Conservation (phyloP, 2,797 vertebrate genomes). For the Darevskia mixta region DNA sequence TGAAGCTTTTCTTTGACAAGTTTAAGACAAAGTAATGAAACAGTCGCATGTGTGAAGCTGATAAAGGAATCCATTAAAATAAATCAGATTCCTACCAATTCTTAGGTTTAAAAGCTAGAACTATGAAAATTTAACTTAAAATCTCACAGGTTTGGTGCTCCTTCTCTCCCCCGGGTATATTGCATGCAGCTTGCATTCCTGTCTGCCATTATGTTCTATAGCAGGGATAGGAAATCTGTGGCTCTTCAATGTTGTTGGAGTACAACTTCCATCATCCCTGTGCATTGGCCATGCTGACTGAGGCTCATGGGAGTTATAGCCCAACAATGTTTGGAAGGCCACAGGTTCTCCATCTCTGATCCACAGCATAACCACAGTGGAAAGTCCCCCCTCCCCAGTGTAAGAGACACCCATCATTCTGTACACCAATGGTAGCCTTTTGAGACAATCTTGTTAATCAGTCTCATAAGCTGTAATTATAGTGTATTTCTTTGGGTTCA, state of each 20-base stretch:
- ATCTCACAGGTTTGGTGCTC: neutral
- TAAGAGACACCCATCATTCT: neutral
- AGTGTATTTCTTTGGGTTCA: neutral
- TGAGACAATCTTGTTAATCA: neutral
- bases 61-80: constrained; percentile 56
- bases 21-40: constrained; percentile 63
- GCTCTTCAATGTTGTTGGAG: too few species aligned
- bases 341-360: neutral
- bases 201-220: too few species aligned
- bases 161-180: neutral
- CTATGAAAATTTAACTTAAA: accelerated
- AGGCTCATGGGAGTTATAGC: too few species aligned
- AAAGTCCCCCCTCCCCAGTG: too few species aligned
- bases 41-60: constrained; percentile 55
- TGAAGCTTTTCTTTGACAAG: constrained; percentile 64
- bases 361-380: neutral
- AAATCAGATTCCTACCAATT: constrained; percentile 47
- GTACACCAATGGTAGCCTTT: neutral
- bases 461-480: constrained; percentile 1
- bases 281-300: too few species aligned
- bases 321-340: too few species aligned
- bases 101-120: constrained; percentile 51
- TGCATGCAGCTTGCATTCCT: neutral
- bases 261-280: too few species aligned
- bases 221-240: too few species aligned